phyloP scores from a whole-genome alignment of 2,797 vertebrate genomes.

The Parotocinclus haroldoi region DNA sequence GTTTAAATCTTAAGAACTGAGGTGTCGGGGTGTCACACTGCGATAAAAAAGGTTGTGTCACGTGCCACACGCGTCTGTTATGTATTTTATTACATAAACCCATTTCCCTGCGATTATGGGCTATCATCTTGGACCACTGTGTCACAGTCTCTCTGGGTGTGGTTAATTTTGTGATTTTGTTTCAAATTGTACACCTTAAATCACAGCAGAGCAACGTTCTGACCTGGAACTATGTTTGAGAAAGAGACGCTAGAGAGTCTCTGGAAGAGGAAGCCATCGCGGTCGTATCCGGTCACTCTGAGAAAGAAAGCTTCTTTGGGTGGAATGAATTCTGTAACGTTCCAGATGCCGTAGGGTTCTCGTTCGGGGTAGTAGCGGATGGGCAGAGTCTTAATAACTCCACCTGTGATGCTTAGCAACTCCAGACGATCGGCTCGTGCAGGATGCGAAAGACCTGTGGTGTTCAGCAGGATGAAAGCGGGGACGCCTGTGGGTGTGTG shows the following conservation, averaged over 20 bases:
- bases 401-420: slow-evolving; percentile 82
- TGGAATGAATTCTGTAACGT: slow-evolving; percentile 91
- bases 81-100: too few relatives aligned
- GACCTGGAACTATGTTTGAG: slow-evolving; percentile 89
- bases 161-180: too few relatives aligned
- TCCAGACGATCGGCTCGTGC: slow-evolving; percentile 85
- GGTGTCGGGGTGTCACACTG: too few relatives aligned
- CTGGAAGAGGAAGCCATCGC: slow-evolving; percentile 85
- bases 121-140: too few relatives aligned
- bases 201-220: slow-evolving; percentile 44
- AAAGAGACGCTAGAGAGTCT: slow-evolving; percentile 94
- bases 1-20: too few relatives aligned
- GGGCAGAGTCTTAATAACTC: slow-evolving; percentile 83
- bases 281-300: slow-evolving; percentile 87
- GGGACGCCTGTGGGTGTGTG: slow-evolving; percentile 78
- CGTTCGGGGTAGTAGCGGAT: slow-evolving; percentile 85
- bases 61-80: too few relatives aligned
- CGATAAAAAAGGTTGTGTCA: too few relatives aligned
- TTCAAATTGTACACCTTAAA: too few relatives aligned
- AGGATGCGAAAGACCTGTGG: slow-evolving; percentile 82
- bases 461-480: slow-evolving; percentile 92
- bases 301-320: slow-evolving; percentile 93
- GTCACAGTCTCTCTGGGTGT: too few relatives aligned
- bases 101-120: too few relatives aligned
- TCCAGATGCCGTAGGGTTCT: slow-evolving; percentile 85